These are phyloP conservation scores for Philhelius pedissequus DNA, from an alignment of 2,888 invertebrate species.

Conservation along the genomic window DNA sequence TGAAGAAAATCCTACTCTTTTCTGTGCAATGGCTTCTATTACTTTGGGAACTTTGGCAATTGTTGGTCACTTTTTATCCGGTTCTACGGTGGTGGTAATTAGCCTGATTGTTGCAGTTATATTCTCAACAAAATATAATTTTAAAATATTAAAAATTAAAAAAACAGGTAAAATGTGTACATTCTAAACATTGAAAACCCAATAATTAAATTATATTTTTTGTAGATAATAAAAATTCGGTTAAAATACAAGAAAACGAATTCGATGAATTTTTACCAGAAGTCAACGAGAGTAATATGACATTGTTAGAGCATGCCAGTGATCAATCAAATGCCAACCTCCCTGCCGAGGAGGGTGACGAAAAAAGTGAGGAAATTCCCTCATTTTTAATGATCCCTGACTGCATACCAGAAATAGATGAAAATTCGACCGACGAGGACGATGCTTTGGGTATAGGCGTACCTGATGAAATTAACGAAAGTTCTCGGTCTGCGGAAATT, in stretches of 20 bases:
- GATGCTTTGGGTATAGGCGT: slow-evolving; percentile 69
- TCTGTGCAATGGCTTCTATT: slow-evolving; percentile 72
- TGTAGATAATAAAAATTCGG: slow-evolving; percentile 73
- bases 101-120: slow-evolving; percentile 74
- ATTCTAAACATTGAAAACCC: not conserved
- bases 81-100: slow-evolving; percentile 74
- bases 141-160: slow-evolving; percentile 75
- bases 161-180: slow-evolving; percentile 72
- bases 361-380: slow-evolving; percentile 77
- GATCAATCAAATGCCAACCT: slow-evolving; percentile 74
- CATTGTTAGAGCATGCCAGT: slow-evolving; percentile 76
- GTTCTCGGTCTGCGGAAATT: slow-evolving; percentile 64
- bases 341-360: slow-evolving; percentile 72
- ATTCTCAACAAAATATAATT: slow-evolving; percentile 75
- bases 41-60: slow-evolving; percentile 73
- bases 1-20: slow-evolving; percentile 73
- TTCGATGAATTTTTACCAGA: slow-evolving; percentile 78
- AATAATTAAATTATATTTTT: slow-evolving; percentile 1
- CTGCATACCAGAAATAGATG: slow-evolving; percentile 78
- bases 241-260: slow-evolving; percentile 72
- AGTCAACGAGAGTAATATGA: slow-evolving; percentile 75
- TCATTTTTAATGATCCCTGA: slow-evolving; percentile 77
- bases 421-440: slow-evolving; percentile 75
- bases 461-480: slow-evolving; percentile 22
- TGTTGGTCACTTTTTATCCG: slow-evolving; percentile 76